Evolutionary conservation across 2,888 invertebrate species (phyloP), one percentile per base, ranked within the genome.

Genomic region (Syritta pipiens): DNA sequence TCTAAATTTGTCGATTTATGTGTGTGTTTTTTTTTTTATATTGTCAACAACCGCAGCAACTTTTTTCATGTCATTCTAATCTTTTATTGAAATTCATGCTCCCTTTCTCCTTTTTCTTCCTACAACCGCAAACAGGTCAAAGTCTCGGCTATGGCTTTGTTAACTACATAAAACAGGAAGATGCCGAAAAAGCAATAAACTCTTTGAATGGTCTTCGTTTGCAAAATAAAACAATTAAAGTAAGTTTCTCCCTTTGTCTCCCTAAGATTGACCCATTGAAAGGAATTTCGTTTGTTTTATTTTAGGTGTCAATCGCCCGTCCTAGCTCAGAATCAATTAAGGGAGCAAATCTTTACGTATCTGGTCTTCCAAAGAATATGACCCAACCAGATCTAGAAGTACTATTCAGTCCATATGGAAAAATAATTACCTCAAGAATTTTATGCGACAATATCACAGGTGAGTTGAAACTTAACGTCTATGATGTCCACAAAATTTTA

Each of bases 211-310:
- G 99, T 85, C 94, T 99, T 84, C 93, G 99, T 84, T 93, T 99
- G 84, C 99, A 99, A 90, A 99, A 99, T 91, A 99, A 99, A 93
- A 99, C 98, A 72, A 99, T 99, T 88, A 99, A 99, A 94, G 98
- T 97, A 89, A 82, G 84, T 44, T 19, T 0, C 1, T 19, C n/a
- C n/a, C 7, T 12, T 9, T 22, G 9, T 0, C 28, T 1, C 6
- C 1, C 10, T 19, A 1, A 37, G 6, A n/a, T 20, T 3, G 4
- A 9, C 9, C 0, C 1, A 2, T 7, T 4, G 2, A 32, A 30
- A 10, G 1, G 5, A 46, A 49, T 10, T n/a, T 24, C 19, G 0
- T 22, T 40, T 48, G n/a, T 51, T 20, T 17, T 22, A 9, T 49
- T 60, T 0, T 42, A 88, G 88, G 89, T 89, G 84, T 97, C 97